Evolutionary conservation across 2,113 vertebrate species (phyloP).

Genomic region (Psittacus erithacus): DNA sequence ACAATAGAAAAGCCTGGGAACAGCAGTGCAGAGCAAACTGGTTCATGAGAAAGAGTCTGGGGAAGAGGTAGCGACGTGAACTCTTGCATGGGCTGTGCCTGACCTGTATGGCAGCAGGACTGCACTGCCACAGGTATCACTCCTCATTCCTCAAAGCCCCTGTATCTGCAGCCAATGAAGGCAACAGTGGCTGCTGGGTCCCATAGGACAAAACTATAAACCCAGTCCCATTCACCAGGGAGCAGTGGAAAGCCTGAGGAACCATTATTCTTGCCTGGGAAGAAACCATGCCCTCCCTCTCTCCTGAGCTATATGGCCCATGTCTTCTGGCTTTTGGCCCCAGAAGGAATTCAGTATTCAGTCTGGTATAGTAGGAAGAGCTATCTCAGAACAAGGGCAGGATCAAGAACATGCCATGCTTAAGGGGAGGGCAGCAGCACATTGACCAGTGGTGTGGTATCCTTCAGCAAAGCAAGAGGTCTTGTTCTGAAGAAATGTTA

Average conservation of each 20-base stretch:
- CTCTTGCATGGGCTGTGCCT: neutral
- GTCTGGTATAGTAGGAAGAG: neutral
- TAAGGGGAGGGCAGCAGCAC: neutral
- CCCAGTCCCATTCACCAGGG: neutral
- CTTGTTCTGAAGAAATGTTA: neutral
- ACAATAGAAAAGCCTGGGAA: neutral
- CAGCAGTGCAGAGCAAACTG: neutral
- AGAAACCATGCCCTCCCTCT: neutral
- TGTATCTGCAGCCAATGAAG: neutral
- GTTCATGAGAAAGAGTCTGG: neutral
- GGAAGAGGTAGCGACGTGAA: neutral
- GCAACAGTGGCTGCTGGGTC: neutral
- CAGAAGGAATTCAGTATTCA: neutral
- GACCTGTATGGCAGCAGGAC: accelerated
- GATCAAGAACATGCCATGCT: neutral
- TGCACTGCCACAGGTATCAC: neutral
- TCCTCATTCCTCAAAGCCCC: neutral
- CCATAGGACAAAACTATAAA: accelerated
- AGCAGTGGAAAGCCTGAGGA: neutral
- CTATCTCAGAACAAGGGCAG: neutral
- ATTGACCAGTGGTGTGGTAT: neutral
- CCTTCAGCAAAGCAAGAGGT: neutral
- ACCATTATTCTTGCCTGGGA: neutral
- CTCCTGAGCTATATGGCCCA: neutral
- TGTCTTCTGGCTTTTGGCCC: neutral